Evolutionary conservation across 2,113 vertebrate species (phyloP), one percentile per base, ranked within the genome.

Genomic region (Nothobranchius kuhntae): DNA sequence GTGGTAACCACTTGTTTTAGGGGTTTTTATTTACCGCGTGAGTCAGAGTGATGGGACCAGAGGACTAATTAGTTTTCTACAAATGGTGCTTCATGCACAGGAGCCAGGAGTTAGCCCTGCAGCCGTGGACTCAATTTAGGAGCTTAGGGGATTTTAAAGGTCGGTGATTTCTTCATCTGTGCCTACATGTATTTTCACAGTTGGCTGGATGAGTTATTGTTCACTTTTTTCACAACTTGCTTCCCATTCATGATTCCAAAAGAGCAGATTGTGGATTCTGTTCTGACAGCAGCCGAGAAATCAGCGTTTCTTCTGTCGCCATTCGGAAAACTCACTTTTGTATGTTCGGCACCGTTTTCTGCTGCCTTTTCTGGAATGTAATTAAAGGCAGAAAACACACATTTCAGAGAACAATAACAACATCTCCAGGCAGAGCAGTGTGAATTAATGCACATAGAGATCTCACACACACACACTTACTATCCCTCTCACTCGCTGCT

Each of bases 351-450:
- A 8, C 53, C 12, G 11, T 59, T n/a, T 56, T 61, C 6, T 58
- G 44, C 73, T 77, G 77, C 77, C 59, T 46, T 73, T 54, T 54
- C 46, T 59, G 55, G 63, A 67, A 76, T 78, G 59, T 74, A 68
- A 80, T 82, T 82, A 48, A 78, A 75, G 38, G 40, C 60, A 75
- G 10, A 44, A 65, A 56, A 30, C 73, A 63, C 70, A 67, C 69
- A 63, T 46, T 36, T 21, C 24, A 10, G 13, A 71, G 71, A 73
- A 65, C 68, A 75, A 73, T 47, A 68, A 64, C 47, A 67, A 36
- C 68, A 57, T 75, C 45, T 61, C 60, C 13, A 0, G 50, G 74
- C 40, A 48, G 78, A 65, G 14, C 42, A 36, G 50, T 9, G 46
- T 72, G 69, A 80, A 53, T 80, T 53, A 64, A 44, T 26, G 9